phyloP scores from a whole-genome alignment of 2,113 vertebrate species.

The Cyphomyrus plagiostoma region DNA sequence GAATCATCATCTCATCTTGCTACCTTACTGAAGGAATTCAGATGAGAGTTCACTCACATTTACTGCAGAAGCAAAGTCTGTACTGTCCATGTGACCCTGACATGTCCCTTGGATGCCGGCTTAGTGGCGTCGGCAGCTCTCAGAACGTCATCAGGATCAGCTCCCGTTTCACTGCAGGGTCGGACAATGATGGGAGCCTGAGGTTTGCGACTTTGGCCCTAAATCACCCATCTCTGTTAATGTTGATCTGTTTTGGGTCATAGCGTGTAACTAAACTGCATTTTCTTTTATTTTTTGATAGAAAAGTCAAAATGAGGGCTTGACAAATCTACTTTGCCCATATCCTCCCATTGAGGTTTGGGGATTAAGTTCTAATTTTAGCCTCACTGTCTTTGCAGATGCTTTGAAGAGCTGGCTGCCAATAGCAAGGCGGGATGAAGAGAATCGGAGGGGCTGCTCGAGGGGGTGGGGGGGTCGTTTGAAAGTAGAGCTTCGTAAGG shows the following conservation, averaged over 20 bases:
- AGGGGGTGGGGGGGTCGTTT: constrained; percentile 35
- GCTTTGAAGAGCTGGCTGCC: constrained; percentile 53
- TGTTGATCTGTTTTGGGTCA: constrained; percentile 49
- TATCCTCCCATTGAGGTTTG: constrained; percentile 48
- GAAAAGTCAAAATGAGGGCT: constrained; percentile 54
- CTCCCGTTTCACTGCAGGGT: background rate
- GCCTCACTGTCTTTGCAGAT: constrained; percentile 50
- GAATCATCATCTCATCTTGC: background rate
- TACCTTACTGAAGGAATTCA: background rate
- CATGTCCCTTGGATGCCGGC: background rate
- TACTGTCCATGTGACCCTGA: background rate
- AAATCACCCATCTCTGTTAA: constrained; percentile 23
- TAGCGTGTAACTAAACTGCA: constrained; percentile 47
- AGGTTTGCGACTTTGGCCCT: background rate
- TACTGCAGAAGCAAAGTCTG: background rate
- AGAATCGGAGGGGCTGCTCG: constrained; percentile 24
- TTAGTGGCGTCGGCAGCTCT: background rate
- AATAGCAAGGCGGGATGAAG: constrained; percentile 49
- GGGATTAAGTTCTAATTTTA: constrained; percentile 58
- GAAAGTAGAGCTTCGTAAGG: constrained; percentile 35
- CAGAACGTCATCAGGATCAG: background rate
- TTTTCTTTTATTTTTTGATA: constrained; percentile 49
- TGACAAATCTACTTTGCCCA: constrained; percentile 61
- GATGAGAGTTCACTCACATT: background rate
- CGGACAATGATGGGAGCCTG: background rate